A percentile compares a stretch with the other conserved stretches of the same genome.
Conservation (phyloP, 1,140 invertebrate genomes). For the Temnothorax longispinosus region DNA sequence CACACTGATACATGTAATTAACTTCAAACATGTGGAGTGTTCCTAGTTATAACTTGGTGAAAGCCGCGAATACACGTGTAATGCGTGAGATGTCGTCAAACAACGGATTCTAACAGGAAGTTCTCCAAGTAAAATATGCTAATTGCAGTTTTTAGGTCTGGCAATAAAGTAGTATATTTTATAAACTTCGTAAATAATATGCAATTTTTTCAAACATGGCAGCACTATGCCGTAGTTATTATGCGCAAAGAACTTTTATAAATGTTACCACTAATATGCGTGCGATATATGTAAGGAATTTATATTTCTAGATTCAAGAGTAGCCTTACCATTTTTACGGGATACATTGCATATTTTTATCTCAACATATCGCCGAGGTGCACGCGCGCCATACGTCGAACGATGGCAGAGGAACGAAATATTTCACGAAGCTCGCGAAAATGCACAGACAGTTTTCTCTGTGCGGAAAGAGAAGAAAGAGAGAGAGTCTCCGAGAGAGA, state of each 20-base stretch:
- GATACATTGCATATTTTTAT: conserved; percentile 31
- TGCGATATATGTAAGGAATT: background rate
- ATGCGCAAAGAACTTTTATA: background rate
- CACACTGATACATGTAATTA: conserved; percentile 27
- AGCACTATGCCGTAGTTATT: background rate
- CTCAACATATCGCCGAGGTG: background rate
- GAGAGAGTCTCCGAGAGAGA: conserved; percentile 31
- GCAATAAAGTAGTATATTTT: background rate
- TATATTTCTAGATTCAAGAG: background rate
- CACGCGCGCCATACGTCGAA: conserved; percentile 10
- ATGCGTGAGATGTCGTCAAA: background rate
- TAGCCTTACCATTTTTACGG: conserved; percentile 3
- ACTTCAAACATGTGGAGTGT: background rate
- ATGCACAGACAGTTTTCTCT: conserved; percentile 47
- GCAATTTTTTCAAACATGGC: background rate
- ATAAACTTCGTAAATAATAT: background rate
- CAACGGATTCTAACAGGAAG: background rate
- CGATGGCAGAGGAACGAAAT: conserved; percentile 25
- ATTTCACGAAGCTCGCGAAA: conserved; percentile 44
- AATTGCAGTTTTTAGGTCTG: background rate
- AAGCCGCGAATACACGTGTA: background rate
- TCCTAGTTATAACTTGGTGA: background rate
- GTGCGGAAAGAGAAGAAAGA: conserved; percentile 15
- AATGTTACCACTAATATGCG: background rate
- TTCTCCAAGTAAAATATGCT: background rate